These are phyloP conservation scores for Sinocyclocheilus anophthalmus DNA, from an alignment of 2,113 vertebrate species.

Conservation along the genomic window DNA sequence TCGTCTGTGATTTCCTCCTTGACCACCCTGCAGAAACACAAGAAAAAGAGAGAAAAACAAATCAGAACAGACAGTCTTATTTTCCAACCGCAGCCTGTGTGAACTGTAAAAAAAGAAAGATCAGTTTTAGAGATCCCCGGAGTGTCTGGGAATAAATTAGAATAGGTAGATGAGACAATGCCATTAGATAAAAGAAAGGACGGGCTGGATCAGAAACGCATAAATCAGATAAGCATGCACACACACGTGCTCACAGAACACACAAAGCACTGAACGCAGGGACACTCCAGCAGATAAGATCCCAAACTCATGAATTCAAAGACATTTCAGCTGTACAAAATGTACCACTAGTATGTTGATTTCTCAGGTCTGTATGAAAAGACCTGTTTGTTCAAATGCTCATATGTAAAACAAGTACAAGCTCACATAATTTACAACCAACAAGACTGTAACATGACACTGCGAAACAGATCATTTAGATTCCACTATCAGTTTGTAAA, in stretches of 20 bases:
- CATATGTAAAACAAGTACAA: background rate
- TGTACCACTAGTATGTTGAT: background rate
- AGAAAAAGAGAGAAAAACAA: slow-evolving; percentile 13
- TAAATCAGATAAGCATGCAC: slow-evolving; percentile 23
- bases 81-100: background rate
- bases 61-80: slow-evolving; percentile 8
- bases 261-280: background rate
- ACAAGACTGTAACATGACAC: background rate
- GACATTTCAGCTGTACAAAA: background rate
- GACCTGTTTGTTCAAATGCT: background rate
- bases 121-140: slow-evolving; percentile 32
- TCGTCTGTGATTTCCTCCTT: slow-evolving; percentile 93
- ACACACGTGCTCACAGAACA: slow-evolving; percentile 6
- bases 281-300: background rate
- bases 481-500: background rate
- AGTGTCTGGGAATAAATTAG: slow-evolving; percentile 46
- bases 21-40: slow-evolving; percentile 80
- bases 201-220: background rate
- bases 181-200: slow-evolving; percentile 33
- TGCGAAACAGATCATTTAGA: background rate
- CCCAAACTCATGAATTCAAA: background rate
- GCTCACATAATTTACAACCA: background rate
- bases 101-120: background rate
- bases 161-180: slow-evolving; percentile 30
- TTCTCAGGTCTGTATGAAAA: background rate